Evolutionary conservation across 1,140 invertebrate species (phyloP).

Genomic region (Nasonia vitripennis): DNA sequence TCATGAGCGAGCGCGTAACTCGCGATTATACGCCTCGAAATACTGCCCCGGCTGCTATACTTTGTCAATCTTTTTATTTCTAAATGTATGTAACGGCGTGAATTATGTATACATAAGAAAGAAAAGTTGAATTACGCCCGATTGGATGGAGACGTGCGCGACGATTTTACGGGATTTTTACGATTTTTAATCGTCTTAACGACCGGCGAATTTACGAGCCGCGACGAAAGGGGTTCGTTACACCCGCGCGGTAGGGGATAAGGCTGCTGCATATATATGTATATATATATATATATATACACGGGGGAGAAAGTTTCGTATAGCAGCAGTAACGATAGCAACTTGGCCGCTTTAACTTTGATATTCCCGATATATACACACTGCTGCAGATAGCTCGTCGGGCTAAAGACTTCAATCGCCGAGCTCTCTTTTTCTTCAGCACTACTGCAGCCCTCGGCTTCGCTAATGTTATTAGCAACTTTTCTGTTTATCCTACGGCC

Average conservation of each 20-base stretch:
- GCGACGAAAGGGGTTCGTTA: slow-evolving; percentile 43
- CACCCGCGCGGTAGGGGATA: background rate
- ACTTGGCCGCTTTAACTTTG: slow-evolving; percentile 24
- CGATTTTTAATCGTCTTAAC: slow-evolving; percentile 48
- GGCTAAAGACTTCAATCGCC: slow-evolving; percentile 33
- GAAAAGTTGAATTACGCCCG: background rate
- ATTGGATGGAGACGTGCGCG: background rate
- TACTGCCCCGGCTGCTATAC: too few relatives aligned
- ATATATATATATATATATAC: background rate
- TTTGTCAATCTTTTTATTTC: too few relatives aligned
- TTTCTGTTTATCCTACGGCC: too few relatives aligned
- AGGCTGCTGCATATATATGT: too few relatives aligned
- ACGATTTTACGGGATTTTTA: slow-evolving; percentile 36
- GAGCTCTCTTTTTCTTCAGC: slow-evolving; percentile 11
- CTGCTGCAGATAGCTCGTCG: background rate
- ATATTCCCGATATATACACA: background rate
- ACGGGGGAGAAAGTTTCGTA: slow-evolving; percentile 33
- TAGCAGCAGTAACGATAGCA: slow-evolving; percentile 7
- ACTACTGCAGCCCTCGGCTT: background rate
- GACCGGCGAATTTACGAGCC: slow-evolving; percentile 45
- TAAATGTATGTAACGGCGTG: too few relatives aligned
- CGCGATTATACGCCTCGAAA: too few relatives aligned
- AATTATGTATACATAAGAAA: too few relatives aligned
- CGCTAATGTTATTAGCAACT: too few relatives aligned
- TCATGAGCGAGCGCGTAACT: too few relatives aligned